Percentiles rank a stretch among this genome's conserved stretches.
phyloP scores from a whole-genome alignment of 1,140 invertebrate species.

The Wasmannia auropunctata region DNA sequence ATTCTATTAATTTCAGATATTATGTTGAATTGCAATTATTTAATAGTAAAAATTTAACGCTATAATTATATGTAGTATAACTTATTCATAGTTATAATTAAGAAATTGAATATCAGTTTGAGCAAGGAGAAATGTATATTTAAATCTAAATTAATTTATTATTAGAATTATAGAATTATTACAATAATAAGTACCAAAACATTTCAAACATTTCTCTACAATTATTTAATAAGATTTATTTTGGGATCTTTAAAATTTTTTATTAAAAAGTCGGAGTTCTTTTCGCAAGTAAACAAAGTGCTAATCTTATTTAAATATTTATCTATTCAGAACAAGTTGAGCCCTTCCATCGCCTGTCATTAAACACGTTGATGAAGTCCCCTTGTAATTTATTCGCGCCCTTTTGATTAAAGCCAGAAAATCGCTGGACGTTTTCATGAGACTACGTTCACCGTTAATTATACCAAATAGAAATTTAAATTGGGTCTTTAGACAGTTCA shows the following conservation, averaged over 20 bases:
- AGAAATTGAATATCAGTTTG: neutral
- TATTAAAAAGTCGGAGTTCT: neutral
- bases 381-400: conserved; percentile 65
- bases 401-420: conserved; percentile 69
- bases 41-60: neutral
- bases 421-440: conserved; percentile 30
- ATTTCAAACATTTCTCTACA: neutral
- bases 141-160: neutral
- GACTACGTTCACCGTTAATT: conserved; percentile 35
- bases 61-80: neutral
- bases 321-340: conserved; percentile 74
- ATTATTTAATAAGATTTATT: neutral
- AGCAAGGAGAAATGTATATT: neutral
- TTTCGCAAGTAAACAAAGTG: neutral
- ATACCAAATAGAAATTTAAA: conserved; percentile 35
- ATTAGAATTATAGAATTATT: neutral
- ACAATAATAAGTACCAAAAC: neutral
- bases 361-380: conserved; percentile 77
- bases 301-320: neutral
- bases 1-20: neutral
- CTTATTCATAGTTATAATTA: neutral
- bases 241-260: neutral
- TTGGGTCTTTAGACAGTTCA: conserved; percentile 38
- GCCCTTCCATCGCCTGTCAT: conserved; percentile 72
- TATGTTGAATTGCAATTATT: conserved; percentile 4